These are phyloP conservation scores for Siniperca undulata DNA, from an alignment of 2,797 vertebrate genomes.

Conservation along the genomic window DNA sequence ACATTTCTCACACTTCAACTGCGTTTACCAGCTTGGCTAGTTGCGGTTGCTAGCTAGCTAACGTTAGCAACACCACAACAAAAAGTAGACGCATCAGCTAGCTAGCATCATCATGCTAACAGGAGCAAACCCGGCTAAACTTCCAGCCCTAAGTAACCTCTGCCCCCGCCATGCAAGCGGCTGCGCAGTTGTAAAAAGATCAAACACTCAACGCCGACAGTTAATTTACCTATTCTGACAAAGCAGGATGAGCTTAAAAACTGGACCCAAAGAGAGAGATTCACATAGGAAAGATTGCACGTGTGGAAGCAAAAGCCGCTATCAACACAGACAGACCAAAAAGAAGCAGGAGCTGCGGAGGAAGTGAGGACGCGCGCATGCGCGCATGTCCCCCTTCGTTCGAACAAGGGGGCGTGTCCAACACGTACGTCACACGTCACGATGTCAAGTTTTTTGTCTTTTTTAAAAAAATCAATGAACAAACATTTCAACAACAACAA, in stretches of 20 bases:
- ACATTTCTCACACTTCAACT: not conserved
- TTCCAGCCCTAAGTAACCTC: conserved; percentile 67
- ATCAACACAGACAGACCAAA: conserved; percentile 77
- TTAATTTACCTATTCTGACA: conserved; percentile 54
- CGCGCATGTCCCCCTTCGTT: conserved; percentile 60
- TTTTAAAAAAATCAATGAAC: not conserved
- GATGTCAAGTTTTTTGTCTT: not conserved
- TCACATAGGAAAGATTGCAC: conserved; percentile 81
- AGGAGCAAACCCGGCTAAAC: conserved; percentile 78
- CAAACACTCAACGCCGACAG: not conserved
- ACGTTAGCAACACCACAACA: conserved; percentile 80
- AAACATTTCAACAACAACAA: not conserved
- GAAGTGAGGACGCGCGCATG: conserved; percentile 72
- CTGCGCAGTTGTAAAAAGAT: conserved; percentile 27
- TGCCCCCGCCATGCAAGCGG: conserved; percentile 30
- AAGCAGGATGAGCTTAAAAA: conserved; percentile 50
- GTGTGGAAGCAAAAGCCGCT: conserved; percentile 81
- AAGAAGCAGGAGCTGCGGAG: conserved; percentile 66
- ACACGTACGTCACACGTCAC: conserved; percentile 21
- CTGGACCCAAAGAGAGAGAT: conserved; percentile 38
- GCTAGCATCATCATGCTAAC: conserved; percentile 75
- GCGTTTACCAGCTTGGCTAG: conserved; percentile 16
- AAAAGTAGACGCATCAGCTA: conserved; percentile 77
- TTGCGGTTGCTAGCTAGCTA: conserved; percentile 75
- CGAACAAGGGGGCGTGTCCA: conserved; percentile 45